These are phyloP conservation scores for Metridium senile DNA, from an alignment of 92 coral and sea anemone genomes.

Conservation along the genomic window DNA sequence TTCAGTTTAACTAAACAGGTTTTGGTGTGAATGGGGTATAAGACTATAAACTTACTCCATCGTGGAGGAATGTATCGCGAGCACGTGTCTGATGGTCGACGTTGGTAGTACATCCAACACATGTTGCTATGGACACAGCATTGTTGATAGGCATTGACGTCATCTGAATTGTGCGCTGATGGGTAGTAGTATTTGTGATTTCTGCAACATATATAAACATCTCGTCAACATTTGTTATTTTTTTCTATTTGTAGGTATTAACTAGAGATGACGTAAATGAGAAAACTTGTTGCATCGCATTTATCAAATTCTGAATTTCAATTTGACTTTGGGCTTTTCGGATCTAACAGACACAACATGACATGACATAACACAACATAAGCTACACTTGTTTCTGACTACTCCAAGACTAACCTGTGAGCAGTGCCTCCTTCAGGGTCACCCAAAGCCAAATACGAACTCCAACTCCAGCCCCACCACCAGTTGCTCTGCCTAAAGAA, in stretches of 20 bases:
- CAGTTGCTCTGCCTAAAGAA: slow-evolving; percentile 4
- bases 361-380: no score
- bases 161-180: slow-evolving; percentile 5
- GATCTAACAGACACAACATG: no score
- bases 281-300: no score
- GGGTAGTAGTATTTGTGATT: slow-evolving; percentile 7
- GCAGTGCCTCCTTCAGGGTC: slow-evolving; percentile 29
- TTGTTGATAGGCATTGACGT: slow-evolving; percentile 19
- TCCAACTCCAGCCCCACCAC: slow-evolving; percentile 32
- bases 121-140: slow-evolving; percentile 28
- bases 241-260: no score
- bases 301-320: no score
- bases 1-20: no score
- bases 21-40: no score
- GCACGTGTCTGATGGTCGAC: slow-evolving; percentile 48
- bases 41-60: slow-evolving; percentile 41
- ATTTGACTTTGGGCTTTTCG: no score
- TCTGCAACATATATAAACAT: background rate
- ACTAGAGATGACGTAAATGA: background rate
- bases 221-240: background rate
- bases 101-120: slow-evolving; percentile 35
- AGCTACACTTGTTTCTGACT: no score
- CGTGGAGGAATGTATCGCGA: slow-evolving; percentile 38
- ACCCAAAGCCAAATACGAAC: slow-evolving; percentile 1
- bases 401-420: slow-evolving; percentile 6